Evolutionary conservation across 2,797 vertebrate species (phyloP).

Genomic region (Tapirus indicus): DNA sequence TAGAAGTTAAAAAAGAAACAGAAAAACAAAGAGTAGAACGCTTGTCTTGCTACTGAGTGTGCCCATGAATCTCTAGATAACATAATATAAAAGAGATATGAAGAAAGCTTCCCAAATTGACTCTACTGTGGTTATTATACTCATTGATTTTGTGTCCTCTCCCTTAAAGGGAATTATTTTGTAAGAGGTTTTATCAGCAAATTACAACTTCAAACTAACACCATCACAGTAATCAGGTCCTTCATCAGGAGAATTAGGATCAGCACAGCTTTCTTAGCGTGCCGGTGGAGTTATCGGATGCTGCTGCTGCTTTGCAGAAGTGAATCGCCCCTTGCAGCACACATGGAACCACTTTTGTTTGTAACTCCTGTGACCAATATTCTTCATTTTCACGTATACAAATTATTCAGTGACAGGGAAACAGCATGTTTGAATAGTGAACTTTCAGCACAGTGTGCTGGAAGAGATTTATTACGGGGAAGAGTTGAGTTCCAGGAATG

Average conservation of each 20-base stretch:
- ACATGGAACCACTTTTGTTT: slow-evolving; percentile 40
- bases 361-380: slow-evolving; percentile 41
- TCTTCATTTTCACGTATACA: slow-evolving; percentile 61
- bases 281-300: neutral
- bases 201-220: neutral
- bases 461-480: slow-evolving; percentile 73
- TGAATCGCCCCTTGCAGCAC: neutral
- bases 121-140: neutral
- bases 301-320: neutral
- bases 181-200: neutral
- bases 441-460: neutral
- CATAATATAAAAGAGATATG: neutral
- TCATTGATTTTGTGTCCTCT: neutral
- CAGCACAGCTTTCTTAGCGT: neutral
- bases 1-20: neutral
- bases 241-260: neutral
- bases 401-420: slow-evolving; percentile 50
- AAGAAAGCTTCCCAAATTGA: neutral
- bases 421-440: neutral
- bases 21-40: neutral
- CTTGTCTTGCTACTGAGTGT: neutral
- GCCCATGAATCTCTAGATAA: neutral
- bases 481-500: slow-evolving; percentile 57
- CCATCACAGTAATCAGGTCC: neutral
- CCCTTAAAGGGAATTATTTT: slow-evolving; percentile 11